phyloP scores from a whole-genome alignment of 2,113 vertebrate genomes.

The Malurus melanocephalus region DNA sequence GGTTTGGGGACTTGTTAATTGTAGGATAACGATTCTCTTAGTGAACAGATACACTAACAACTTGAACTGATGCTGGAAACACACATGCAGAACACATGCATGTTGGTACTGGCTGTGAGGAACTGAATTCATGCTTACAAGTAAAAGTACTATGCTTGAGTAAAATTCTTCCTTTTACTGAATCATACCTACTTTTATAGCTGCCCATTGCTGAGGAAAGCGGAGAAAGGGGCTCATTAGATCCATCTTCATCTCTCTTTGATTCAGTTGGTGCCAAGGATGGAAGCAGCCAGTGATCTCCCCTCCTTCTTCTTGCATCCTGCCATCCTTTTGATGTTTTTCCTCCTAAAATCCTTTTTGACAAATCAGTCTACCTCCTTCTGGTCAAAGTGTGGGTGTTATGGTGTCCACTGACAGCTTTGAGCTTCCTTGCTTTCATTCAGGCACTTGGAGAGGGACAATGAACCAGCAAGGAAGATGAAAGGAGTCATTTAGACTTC shows the following conservation, averaged over 20 bases:
- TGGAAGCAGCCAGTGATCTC: not conserved
- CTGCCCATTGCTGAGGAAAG: not conserved
- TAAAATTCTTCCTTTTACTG: not conserved
- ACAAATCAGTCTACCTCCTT: constrained; percentile 42
- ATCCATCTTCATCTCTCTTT: not conserved
- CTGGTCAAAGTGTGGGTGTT: constrained; percentile 63
- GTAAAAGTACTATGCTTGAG: not conserved
- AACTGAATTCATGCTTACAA: not conserved
- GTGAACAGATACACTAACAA: not conserved
- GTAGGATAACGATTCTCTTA: not conserved
- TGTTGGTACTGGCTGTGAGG: not conserved
- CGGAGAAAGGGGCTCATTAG: not conserved
- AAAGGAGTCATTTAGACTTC: constrained; percentile 69
- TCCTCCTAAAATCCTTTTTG: constrained; percentile 4
- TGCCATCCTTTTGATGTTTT: constrained; percentile 6
- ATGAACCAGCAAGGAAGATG: constrained; percentile 57
- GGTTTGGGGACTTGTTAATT: not conserved
- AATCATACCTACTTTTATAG: not conserved
- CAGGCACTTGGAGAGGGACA: not conserved
- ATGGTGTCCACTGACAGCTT: constrained; percentile 61
- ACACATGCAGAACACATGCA: not conserved
- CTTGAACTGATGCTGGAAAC: not conserved
- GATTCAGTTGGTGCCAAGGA: not conserved
- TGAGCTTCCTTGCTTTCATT: constrained; percentile 39
- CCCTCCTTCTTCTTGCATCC: not conserved